These are phyloP conservation scores for Manduca sexta DNA, from an alignment of 1,140 invertebrate genomes.

Conservation along the genomic window DNA sequence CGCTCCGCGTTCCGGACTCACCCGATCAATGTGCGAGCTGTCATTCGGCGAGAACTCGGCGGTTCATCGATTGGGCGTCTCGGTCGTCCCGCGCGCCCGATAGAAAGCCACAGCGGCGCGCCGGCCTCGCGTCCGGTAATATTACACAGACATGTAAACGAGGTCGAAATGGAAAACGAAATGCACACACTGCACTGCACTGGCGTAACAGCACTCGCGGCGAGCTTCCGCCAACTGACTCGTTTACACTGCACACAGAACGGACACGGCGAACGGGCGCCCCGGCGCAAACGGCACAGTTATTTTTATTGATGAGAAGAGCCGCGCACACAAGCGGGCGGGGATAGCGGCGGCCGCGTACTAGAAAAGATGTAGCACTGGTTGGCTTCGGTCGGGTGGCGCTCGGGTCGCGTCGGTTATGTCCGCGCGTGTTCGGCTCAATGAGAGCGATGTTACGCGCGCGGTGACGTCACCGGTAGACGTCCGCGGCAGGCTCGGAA, in stretches of 20 bases:
- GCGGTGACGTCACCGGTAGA: constrained; percentile 31
- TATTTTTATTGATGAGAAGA: constrained; percentile 15
- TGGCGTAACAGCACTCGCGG: constrained; percentile 15
- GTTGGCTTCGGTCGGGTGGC: constrained; percentile 50
- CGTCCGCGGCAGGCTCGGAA: constrained; percentile 18
- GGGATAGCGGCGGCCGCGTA: constrained; percentile 47
- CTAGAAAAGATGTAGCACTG: constrained; percentile 55
- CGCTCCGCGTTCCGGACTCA: constrained; percentile 37
- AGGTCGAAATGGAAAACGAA: constrained; percentile 42
- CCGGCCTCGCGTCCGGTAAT: constrained; percentile 27
- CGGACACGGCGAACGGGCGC: constrained; percentile 20
- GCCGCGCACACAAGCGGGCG: constrained; percentile 27
- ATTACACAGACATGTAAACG: constrained; percentile 34
- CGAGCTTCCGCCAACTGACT: neutral
- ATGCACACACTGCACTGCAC: constrained; percentile 32
- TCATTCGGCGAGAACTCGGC: constrained; percentile 46
- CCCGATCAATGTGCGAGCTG: constrained; percentile 65
- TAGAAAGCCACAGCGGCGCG: constrained; percentile 48
- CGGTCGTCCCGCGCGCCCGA: constrained; percentile 32
- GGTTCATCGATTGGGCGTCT: constrained; percentile 54
- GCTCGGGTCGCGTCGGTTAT: constrained; percentile 38
- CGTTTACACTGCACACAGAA: constrained; percentile 9
- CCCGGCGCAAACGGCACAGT: constrained; percentile 22
- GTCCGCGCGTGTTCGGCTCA: constrained; percentile 46
- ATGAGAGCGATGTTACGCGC: constrained; percentile 39